These are phyloP conservation scores for Oreochromis aureus DNA, from an alignment of 2,113 vertebrate species.

Conservation along the genomic window DNA sequence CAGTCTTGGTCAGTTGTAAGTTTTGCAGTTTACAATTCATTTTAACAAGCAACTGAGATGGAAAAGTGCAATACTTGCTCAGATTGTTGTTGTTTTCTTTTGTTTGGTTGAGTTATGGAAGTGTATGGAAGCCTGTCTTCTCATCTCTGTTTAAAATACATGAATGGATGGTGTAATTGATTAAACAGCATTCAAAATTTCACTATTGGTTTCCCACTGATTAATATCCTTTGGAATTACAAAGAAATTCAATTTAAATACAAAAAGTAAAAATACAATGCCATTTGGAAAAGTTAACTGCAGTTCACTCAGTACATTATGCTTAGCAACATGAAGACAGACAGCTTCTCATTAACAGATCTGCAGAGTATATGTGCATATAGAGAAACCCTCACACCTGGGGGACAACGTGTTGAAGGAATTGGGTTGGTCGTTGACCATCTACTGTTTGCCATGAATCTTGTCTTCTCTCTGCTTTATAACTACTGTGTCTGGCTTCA, in stretches of 20 bases:
- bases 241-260: neutral
- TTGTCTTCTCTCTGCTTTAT: neutral
- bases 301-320: neutral
- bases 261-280: neutral
- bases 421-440: rapidly evolving
- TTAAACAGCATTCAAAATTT: neutral
- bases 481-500: neutral
- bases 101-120: neutral
- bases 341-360: neutral
- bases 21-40: neutral
- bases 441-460: neutral
- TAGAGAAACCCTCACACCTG: neutral
- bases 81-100: neutral
- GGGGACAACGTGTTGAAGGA: neutral
- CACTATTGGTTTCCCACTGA: rapidly evolving
- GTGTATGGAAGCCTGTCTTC: neutral
- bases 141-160: neutral
- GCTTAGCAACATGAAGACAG: neutral
- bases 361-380: neutral
- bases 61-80: neutral
- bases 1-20: neutral
- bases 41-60: neutral
- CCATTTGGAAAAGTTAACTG: neutral
- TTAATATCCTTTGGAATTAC: neutral
- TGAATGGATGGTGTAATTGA: neutral